Evolutionary conservation across 1,140 invertebrate species (phyloP).

Genomic region (Cataglyphis hispanica): DNA sequence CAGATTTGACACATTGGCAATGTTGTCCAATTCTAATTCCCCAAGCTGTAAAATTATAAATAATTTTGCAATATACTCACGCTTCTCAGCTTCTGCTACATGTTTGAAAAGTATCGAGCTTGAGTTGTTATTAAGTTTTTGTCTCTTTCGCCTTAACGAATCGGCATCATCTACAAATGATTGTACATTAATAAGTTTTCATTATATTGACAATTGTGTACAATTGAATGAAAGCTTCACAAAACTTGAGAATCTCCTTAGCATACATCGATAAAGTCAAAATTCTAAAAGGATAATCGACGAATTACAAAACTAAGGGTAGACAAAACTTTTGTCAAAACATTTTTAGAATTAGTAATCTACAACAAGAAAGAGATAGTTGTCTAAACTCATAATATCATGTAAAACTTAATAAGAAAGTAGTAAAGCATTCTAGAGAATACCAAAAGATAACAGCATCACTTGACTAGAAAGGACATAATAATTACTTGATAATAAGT

Average conservation of each 20-base stretch:
- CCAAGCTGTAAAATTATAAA: slow-evolving; percentile 70
- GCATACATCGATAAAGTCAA: slow-evolving; percentile 7
- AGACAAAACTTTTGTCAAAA: background rate
- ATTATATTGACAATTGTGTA: slow-evolving; percentile 42
- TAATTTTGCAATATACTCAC: slow-evolving; percentile 86
- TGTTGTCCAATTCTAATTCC: slow-evolving; percentile 53
- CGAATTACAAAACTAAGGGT: background rate
- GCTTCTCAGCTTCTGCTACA: slow-evolving; percentile 86
- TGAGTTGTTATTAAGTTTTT: slow-evolving; percentile 88
- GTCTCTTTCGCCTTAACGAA: slow-evolving; percentile 79
- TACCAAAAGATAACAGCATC: slow-evolving; percentile 61
- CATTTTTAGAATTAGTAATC: slow-evolving; percentile 2
- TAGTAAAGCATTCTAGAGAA: slow-evolving; percentile 66
- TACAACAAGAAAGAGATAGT: slow-evolving; percentile 40
- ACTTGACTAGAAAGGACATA: slow-evolving; percentile 67
- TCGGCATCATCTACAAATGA: slow-evolving; percentile 77
- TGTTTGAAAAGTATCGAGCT: slow-evolving; percentile 86
- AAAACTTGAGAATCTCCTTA: background rate
- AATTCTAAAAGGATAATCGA: background rate
- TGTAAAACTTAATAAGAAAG: slow-evolving; percentile 72
- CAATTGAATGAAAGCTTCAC: slow-evolving; percentile 49
- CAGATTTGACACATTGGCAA: slow-evolving; percentile 43
- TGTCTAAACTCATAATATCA: slow-evolving; percentile 50
- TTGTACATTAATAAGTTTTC: slow-evolving; percentile 67
- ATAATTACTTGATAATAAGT: slow-evolving; percentile 58